Conservation (phyloP, 2,797 vertebrate species). For the Sebastes vulpes region DNA sequence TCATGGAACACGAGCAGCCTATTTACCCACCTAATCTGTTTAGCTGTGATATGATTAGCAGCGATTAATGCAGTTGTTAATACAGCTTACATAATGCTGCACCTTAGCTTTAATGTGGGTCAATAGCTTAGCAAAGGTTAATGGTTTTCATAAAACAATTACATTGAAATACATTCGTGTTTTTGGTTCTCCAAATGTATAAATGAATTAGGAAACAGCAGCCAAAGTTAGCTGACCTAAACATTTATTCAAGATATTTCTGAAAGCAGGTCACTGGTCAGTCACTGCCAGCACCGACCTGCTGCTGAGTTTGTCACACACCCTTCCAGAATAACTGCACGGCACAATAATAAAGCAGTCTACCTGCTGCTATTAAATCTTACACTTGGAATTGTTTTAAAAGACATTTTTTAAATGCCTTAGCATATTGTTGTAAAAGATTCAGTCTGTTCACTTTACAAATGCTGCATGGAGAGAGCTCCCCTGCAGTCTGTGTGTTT, state of each 20-base stretch:
- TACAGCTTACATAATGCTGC: conserved; percentile 53
- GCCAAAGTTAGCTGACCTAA: background rate
- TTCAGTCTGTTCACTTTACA: background rate
- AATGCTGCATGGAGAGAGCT: background rate
- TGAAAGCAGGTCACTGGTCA: background rate
- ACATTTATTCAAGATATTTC: background rate
- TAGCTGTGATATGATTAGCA: conserved; percentile 63
- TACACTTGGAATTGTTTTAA: background rate
- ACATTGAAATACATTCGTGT: background rate
- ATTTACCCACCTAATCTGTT: conserved; percentile 58
- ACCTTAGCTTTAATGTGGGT: conserved; percentile 41
- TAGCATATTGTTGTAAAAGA: background rate
- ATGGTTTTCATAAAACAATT: background rate
- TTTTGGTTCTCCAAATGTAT: background rate
- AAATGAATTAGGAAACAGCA: background rate
- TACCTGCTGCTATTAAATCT: background rate
- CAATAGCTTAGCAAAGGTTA: conserved; percentile 24
- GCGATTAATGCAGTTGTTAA: conserved; percentile 35
- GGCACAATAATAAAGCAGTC: background rate
- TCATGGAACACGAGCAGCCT: background rate
- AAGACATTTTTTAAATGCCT: background rate
- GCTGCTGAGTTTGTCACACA: background rate
- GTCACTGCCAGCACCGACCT: background rate
- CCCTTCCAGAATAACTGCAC: background rate
- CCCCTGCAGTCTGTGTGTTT: background rate